Evolutionary conservation across 2,113 vertebrate genomes (phyloP), one percentile per base, ranked within the genome.

Genomic region (Microtus pennsylvanicus): DNA sequence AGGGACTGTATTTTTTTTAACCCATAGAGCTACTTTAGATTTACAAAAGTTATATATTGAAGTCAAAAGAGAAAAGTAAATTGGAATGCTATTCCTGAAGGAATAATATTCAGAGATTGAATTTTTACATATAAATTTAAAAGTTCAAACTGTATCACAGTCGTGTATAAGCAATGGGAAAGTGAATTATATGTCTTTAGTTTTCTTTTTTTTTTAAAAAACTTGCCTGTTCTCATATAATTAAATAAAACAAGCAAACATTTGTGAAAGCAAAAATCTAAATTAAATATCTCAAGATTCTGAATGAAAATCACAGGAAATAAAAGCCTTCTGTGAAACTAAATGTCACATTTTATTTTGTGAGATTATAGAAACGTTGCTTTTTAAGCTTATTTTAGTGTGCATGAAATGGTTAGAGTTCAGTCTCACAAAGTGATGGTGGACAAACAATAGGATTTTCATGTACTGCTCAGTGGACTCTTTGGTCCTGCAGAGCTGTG

Each of bases 1-100:
- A 96, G 17, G n/a, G 69, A 90, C 21, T 85, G 14, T 83, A 24
- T 21, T 95, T 97, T 52, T 94, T 85, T 96, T 65, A 65, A 93
- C 8, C 4, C 89, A 72, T 35, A 35, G 97, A 69, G 5, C 16
- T 69, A 42, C 30, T 83, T 30, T 47, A 87, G 90, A 77, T 63
- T 96, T 97, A 52, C 50, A 78, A 95, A 38, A 47, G 95, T 55
- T 96, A 82, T 61, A 58, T 30, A 94, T 94, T 96, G 38, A 96
- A 69, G 89, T 97, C 91, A 97, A 96, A 97, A 96, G 97, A 92
- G 72, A 72, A 96, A 96, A 95, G 67, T 96, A 94, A 97, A 96
- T 55, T 42, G 87, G 77, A 96, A 85, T 52, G 72, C 3, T 98
- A 91, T 93, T 94, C 76, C 83, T 96, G 95, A 96, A 96, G 5